Percentiles rank a stretch among this genome's conserved stretches.
Conservation (phyloP, 2,888 invertebrate genomes). For the Metacarcinus magister region DNA sequence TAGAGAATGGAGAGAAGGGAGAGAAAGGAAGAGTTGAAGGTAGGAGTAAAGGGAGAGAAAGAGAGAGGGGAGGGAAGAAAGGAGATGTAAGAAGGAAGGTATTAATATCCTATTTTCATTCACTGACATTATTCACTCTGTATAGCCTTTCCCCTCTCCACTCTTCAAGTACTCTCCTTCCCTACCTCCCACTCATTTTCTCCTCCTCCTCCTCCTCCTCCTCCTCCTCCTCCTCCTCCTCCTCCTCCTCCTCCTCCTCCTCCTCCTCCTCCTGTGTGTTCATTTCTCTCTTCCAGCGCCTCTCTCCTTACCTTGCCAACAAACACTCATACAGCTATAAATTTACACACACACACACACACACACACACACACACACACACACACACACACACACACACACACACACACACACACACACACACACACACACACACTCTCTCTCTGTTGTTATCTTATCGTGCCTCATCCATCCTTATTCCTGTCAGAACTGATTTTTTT, state of each 20-base stretch:
- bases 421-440: neutral
- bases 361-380: conserved; percentile 20
- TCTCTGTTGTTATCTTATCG: neutral
- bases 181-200: neutral
- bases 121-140: too few relatives aligned
- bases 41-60: neutral
- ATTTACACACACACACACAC: neutral
- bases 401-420: neutral
- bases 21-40: neutral
- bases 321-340: neutral
- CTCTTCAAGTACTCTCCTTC: too few relatives aligned
- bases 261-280: neutral
- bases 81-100: neutral
- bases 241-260: neutral
- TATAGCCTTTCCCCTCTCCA: too few relatives aligned
- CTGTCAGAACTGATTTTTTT: neutral
- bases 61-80: neutral
- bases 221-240: neutral
- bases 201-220: neutral
- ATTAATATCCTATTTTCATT: neutral
- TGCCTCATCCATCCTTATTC: conserved; percentile 19
- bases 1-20: neutral
- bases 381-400: conserved; percentile 26
- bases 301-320: neutral
- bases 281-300: neutral